Percentiles rank a stretch among this genome's conserved stretches.
Conservation (phyloP, 2,113 vertebrate species). For the Triplophysa tibetana region DNA sequence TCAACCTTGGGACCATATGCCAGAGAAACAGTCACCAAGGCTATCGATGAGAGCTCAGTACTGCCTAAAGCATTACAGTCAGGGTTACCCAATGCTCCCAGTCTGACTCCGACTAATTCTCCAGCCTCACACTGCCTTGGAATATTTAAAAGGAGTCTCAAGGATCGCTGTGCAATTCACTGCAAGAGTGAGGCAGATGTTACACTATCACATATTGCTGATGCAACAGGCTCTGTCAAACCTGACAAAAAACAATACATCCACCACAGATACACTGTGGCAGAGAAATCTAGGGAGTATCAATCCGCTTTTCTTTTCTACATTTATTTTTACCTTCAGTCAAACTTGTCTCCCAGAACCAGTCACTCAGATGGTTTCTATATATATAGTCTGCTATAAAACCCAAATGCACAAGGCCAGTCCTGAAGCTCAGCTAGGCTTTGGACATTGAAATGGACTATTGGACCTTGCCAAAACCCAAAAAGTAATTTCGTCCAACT, state of each 20-base stretch:
- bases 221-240: conserved; percentile 21
- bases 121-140: neutral
- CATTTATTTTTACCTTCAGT: conserved; percentile 4
- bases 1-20: neutral
- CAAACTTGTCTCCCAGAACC: conserved; percentile 28
- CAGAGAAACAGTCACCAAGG: neutral
- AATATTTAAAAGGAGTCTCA: neutral
- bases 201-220: conserved; percentile 24
- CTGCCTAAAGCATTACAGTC: conserved; percentile 8
- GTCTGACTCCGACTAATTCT: neutral
- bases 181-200: conserved; percentile 17
- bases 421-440: conserved; percentile 68
- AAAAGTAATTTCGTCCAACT: conserved; percentile 65
- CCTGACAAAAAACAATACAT: conserved; percentile 9
- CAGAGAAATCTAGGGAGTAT: neutral
- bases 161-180: conserved; percentile 10
- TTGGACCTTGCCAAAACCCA: conserved; percentile 64
- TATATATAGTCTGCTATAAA: conserved; percentile 48
- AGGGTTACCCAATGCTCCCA: neutral
- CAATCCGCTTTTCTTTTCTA: neutral
- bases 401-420: conserved; percentile 48
- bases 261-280: neutral
- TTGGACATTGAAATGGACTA: conserved; percentile 62
- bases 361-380: conserved; percentile 51
- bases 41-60: neutral